Percentiles rank a stretch among this genome's conserved stretches.
Conservation (phyloP, 2,888 invertebrate genomes). For the Synanthedon vespiformis region DNA sequence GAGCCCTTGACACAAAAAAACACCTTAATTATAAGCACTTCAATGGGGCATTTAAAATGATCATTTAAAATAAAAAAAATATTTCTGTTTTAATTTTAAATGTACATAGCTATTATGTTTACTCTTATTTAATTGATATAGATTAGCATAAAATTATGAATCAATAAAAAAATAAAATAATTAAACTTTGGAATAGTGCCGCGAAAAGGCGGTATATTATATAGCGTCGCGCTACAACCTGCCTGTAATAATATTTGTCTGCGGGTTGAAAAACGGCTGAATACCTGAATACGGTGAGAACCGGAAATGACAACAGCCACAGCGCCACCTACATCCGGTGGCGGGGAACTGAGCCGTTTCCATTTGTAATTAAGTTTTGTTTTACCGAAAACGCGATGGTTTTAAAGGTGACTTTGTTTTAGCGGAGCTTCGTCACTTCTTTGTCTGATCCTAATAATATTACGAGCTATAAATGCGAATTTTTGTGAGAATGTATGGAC, state of each 20-base stretch:
- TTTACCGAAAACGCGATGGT: constrained; percentile 11
- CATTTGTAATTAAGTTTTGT: constrained; percentile 39
- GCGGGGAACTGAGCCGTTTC: constrained; percentile 14
- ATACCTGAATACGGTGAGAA: constrained; percentile 14
- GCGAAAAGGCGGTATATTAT: neutral
- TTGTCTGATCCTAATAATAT: too few relatives aligned
- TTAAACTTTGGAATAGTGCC: neutral
- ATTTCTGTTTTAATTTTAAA: too few relatives aligned
- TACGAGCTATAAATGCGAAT: too few relatives aligned
- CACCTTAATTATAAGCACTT: too few relatives aligned
- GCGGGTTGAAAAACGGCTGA: constrained; percentile 6
- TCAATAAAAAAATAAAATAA: too few relatives aligned
- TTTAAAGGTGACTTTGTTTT: neutral
- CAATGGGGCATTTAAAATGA: too few relatives aligned
- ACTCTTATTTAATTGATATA: too few relatives aligned
- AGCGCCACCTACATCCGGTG: constrained; percentile 17
- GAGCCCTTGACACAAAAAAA: too few relatives aligned
- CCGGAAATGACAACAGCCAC: constrained; percentile 28
- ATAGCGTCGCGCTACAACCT: constrained; percentile 1
- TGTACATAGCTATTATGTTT: too few relatives aligned
- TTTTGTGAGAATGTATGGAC: too few relatives aligned
- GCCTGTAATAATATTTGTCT: constrained; percentile 20
- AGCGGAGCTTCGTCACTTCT: neutral
- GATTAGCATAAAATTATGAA: too few relatives aligned
- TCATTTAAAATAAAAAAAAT: too few relatives aligned